Evolutionary conservation across 2,113 vertebrate genomes (phyloP), one percentile per base, ranked within the genome.

Genomic region (Elachura formosa): DNA sequence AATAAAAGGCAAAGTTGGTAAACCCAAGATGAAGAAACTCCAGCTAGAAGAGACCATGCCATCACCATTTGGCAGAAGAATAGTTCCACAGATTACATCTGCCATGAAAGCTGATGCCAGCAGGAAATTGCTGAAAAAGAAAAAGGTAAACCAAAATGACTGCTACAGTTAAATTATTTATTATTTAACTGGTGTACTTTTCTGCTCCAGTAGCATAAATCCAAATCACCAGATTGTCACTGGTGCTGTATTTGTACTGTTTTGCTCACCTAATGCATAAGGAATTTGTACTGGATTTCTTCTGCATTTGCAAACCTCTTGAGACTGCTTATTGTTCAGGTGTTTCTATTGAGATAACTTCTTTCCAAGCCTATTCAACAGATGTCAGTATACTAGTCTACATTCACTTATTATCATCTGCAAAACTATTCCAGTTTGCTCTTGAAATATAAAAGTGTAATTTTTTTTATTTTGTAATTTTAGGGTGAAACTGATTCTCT

Each of bases 1-100:
- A 93, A 98, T 99, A 90, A 99, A 99, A 97, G 99, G 99, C n/a
- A 99, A 99, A 98, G 98, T 99, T 86, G 99, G 99, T 64, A 99
- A 99, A 96, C 99, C 99, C 64, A 99, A 99, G 96, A 98, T 97
- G 59, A 99, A 99, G 98, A 99, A 99, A 96, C 93, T 99, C 95
- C 98, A 99, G 46, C 87, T 99, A 94, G 99, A 99, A 95, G 99
- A 99, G 97, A 99, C 99, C 1, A 87, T 99, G 98, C 99, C 99
- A 0, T 99, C 99, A 11, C 99, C 98, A 1, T 99, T 98, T 48
- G 99, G 99, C 14, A 98, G 99, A 82, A 98, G 99, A 95, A 97
- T 99, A 93, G 98, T 99, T 87, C 99, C 99, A 19, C 98, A 99
- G 46, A 98, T 99, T 73, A 98, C 98, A 6, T 98, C 97, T 90